A percentile compares a stretch with the other conserved stretches of the same genome.
These are phyloP conservation scores for Syrmaticus mikado DNA, from an alignment of 2,113 vertebrate species.

Conservation along the genomic window DNA sequence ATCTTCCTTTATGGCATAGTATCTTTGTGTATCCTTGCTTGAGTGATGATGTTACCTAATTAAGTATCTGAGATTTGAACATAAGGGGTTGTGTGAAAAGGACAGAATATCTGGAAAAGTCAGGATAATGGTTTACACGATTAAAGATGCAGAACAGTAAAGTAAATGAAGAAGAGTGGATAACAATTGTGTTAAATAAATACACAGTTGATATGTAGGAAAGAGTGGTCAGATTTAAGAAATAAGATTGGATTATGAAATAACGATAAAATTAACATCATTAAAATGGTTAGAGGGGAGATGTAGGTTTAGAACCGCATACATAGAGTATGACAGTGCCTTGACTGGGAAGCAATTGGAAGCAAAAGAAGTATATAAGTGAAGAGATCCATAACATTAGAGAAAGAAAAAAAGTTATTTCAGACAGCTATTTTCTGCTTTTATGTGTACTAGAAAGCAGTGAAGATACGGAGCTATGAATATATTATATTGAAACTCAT, in stretches of 20 bases:
- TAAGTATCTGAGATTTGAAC: not conserved
- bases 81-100: not conserved
- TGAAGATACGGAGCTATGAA: not conserved
- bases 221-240: not conserved
- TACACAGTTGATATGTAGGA: not conserved
- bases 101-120: not conserved
- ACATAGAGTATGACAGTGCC: not conserved
- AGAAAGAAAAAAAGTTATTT: not conserved
- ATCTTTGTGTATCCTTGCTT: not conserved
- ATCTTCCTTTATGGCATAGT: not conserved
- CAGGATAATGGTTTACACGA: not conserved
- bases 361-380: not conserved
- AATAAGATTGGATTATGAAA: not conserved
- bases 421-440: not conserved
- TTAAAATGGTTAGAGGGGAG: not conserved
- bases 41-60: not conserved
- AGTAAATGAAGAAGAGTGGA: not conserved
- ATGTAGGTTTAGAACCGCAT: not conserved
- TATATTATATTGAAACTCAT: not conserved
- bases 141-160: not conserved
- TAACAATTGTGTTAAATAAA: not conserved
- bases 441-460: not conserved
- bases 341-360: not conserved
- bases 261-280: accelerated
- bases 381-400: not conserved